Conservation (phyloP, 2,113 vertebrate genomes). For the Peromyscus maniculatus region DNA sequence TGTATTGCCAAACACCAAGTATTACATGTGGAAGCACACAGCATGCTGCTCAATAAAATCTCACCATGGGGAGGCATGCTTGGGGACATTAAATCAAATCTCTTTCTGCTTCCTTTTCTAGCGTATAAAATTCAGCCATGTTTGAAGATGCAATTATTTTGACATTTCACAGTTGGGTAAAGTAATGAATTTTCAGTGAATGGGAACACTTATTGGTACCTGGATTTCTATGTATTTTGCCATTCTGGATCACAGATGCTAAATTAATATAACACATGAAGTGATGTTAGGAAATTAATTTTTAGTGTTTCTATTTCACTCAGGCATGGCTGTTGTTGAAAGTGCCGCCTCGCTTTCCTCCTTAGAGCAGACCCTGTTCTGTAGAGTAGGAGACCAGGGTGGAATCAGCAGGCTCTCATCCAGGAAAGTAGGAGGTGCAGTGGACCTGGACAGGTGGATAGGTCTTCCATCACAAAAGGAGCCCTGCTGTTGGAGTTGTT, state of each 20-base stretch:
- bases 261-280: constrained; percentile 2
- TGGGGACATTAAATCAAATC: too few species aligned
- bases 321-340: neutral
- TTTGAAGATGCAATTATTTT: neutral
- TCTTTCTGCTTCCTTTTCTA: neutral
- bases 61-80: too few species aligned
- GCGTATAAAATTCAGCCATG: neutral
- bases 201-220: neutral
- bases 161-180: constrained; percentile 21
- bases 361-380: neutral
- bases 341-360: neutral
- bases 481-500: neutral
- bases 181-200: constrained; percentile 26
- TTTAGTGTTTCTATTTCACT: constrained; percentile 29
- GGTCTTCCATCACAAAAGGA: accelerated
- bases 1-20: neutral
- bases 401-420: neutral
- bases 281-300: constrained; percentile 39
- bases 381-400: neutral
- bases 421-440: accelerated
- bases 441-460: neutral
- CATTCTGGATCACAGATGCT: constrained; percentile 36
- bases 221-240: constrained; percentile 31
- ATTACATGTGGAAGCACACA: accelerated
- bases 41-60: neutral